Evolutionary conservation across 2,888 invertebrate genomes (phyloP), one percentile per base, ranked within the genome.

Genomic region (Microplitis manilae): DNA sequence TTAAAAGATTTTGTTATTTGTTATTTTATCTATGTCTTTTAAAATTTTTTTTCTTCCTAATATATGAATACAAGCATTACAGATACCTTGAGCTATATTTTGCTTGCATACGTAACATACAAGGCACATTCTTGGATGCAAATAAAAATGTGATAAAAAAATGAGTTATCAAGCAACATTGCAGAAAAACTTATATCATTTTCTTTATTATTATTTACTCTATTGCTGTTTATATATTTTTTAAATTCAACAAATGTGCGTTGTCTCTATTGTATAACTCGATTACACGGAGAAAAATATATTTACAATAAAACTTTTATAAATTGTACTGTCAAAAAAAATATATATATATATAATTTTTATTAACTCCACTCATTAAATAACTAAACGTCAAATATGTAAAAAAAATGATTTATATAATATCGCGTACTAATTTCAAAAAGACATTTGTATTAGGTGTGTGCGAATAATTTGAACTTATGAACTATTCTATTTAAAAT

Each of bases 111-210:
- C 62, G 59, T 69, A 73, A 77, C 68, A 77, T 64, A 64, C 62
- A 77, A 77, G 77, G 73, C 73, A 77, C 73, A 73, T 77, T 68
- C 17, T 62, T 73, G 73, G 73, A 73, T 73, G 73, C 73, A 65
- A 65, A 65, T 17, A 65, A 41, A 62, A 15, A 6, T 65, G 62
- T 59, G 64, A 64, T 73, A 20, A 50, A 30, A 73, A 50, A 65
- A 41, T 65, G 64, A 62, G 15, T 41, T 9, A 59, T 20, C 38
- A 69, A 59, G 59, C 39, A 59, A 41, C 15, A 50, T 50, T 50
- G 50, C 50, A 50, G 30, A 30, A 50, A 50, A 50, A 50, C 50
- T 50, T 50, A 50, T 50, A 13, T 50, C 50, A 50, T 50, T 50
- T 8, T 50, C 20, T 50, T 50, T 7, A 30, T 30, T 30, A 30